phyloP scores from a whole-genome alignment of 1,140 invertebrate genomes.

The Ganaspis sp. region DNA sequence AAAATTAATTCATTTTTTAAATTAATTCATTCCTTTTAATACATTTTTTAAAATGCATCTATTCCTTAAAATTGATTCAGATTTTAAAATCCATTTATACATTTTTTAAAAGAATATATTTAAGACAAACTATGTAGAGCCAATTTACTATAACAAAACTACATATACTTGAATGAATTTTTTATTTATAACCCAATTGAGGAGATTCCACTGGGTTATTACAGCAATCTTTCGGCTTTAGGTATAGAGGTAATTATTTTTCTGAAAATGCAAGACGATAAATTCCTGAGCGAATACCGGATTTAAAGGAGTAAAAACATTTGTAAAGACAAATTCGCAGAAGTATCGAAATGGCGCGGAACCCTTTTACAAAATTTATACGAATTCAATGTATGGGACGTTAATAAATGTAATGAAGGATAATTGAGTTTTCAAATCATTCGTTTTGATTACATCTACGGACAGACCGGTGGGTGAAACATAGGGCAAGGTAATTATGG shows the following conservation, averaged over 20 bases:
- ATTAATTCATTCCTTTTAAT: no score
- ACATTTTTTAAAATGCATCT: no score
- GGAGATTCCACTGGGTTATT: no score
- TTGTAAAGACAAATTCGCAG: not conserved
- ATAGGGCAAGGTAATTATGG: slow-evolving; percentile 71
- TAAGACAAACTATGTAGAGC: no score
- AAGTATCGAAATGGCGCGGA: not conserved
- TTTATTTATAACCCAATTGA: no score
- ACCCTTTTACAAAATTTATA: not conserved
- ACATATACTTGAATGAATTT: no score
- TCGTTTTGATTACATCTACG: slow-evolving; percentile 74
- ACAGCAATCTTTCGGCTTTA: not conserved
- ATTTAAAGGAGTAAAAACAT: slow-evolving; percentile 30
- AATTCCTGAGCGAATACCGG: not conserved
- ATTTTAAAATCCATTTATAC: no score
- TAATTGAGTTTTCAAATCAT: slow-evolving; percentile 76
- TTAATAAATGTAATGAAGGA: slow-evolving; percentile 71
- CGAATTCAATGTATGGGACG: slow-evolving; percentile 38
- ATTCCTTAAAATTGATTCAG: no score
- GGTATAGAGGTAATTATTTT: not conserved
- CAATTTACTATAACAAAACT: no score
- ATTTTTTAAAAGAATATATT: no score
- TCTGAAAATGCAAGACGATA: not conserved
- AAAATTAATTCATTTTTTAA: no score
- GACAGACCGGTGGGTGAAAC: slow-evolving; percentile 64